Evolutionary conservation across 2,113 vertebrate genomes (phyloP), one percentile per base, ranked within the genome.

Genomic region (Pygoscelis adeliae): DNA sequence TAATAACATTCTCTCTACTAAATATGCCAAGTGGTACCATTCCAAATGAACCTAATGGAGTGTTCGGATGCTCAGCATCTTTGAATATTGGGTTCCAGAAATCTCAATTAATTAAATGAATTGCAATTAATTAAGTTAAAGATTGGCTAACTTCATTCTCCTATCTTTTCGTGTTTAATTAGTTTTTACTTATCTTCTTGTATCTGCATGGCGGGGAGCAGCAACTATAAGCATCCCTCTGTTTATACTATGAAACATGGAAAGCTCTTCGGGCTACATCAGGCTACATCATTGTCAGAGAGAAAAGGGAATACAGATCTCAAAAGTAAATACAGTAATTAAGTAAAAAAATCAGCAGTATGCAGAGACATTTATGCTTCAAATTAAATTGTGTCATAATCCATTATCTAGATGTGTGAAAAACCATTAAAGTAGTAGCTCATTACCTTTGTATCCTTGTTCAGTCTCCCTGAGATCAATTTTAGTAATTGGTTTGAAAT

Each of bases 401-500:
- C 34, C 86, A 83, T 92, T 73, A 84, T 6, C 21, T 11, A 94
- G 70, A 58, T 8, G 15, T 34, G 34, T 65, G 56, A 66, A 82
- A 92, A 78, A 16, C 6, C 46, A 66, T 56, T 81, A 36, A 85
- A 85, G 65, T 87, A 93, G 62, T 11, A 89, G 59, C 76, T 83
- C n/a, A 42, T 98, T 98, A 99, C 99, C 99, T 99, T 99, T 99
- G 98, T 99, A 99, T 83, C 99, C 99, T 97, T 99, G 99, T 73
- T 99, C 99, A 20, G 99, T 99, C 97, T 99, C 99, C 90, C 99
- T 98, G 97, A 99, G 98, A 98, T 99, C 99, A 91, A 99, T 99
- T 99, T 99, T 99, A 95, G 99, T 99, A 97, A 99, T 99, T 94
- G 99, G 98, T 96, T 99, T 99, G 98, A 99, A 99, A 91, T 99